phyloP scores from a whole-genome alignment of 1,140 invertebrate species.

The Zaprionus tsacasi region DNA sequence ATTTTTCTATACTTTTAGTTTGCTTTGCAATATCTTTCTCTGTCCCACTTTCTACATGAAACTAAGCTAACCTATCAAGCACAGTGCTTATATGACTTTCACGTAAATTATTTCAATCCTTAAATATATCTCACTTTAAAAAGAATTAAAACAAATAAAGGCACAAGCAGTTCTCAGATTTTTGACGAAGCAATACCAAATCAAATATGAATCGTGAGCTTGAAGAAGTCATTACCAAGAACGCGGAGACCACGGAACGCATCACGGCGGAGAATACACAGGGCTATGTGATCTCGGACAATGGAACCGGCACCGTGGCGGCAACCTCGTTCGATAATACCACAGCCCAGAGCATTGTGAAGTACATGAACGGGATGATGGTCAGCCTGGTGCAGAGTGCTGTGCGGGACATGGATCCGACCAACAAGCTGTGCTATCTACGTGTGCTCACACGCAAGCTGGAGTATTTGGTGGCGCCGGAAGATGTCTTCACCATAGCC shows the following conservation, averaged over 20 bases:
- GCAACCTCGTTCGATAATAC: slow-evolving; percentile 76
- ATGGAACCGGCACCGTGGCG: slow-evolving; percentile 54
- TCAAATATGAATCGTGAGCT: slow-evolving; percentile 60
- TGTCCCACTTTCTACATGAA: no score
- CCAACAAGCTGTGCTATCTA: slow-evolving; percentile 63
- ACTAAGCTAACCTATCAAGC: no score
- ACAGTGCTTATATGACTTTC: no score
- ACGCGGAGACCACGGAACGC: slow-evolving; percentile 58
- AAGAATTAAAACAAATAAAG: background rate
- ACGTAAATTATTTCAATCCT: no score
- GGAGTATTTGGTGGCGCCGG: slow-evolving; percentile 76
- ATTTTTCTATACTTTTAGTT: no score
- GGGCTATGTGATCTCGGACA: slow-evolving; percentile 73
- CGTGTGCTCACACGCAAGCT: slow-evolving; percentile 72
- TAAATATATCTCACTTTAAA: slow-evolving; percentile 4
- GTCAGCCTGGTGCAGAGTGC: slow-evolving; percentile 59
- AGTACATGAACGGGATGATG: slow-evolving; percentile 57
- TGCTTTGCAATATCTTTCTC: no score
- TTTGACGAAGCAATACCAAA: background rate
- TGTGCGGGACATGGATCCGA: slow-evolving; percentile 71
- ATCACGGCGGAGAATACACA: slow-evolving; percentile 61
- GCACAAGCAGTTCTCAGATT: background rate
- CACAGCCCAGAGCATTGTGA: slow-evolving; percentile 68
- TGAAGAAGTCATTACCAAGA: slow-evolving; percentile 60
- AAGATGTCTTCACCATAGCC: slow-evolving; percentile 75